Percentiles rank a stretch among this genome's conserved stretches.
Evolutionary conservation across 2,797 vertebrate species (phyloP).

Genomic region (Acanthurus lineatus): DNA sequence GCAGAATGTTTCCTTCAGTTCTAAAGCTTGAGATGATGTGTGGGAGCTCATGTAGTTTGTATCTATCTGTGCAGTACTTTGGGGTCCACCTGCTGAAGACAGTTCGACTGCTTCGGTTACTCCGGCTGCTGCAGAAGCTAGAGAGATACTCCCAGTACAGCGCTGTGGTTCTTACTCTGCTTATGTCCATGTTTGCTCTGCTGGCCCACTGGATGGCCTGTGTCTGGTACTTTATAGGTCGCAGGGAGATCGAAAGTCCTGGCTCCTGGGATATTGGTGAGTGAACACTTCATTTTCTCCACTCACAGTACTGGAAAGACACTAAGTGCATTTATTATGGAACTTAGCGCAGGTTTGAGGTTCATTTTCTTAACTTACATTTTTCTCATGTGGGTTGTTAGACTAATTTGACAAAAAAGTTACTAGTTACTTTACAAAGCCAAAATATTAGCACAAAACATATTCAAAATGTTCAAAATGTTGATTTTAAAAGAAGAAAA

Average conservation of each 20-base stretch:
- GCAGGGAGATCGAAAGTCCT: constrained; percentile 86
- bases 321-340: background rate
- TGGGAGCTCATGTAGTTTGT: background rate
- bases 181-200: constrained; percentile 92
- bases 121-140: constrained; percentile 89
- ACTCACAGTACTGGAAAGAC: background rate
- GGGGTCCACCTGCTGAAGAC: constrained; percentile 92
- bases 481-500: no score
- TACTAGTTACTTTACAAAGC: no score
- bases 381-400: no score
- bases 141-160: constrained; percentile 93
- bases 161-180: constrained; percentile 89
- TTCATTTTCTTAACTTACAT: background rate
- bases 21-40: background rate
- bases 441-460: no score
- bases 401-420: no score
- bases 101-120: constrained; percentile 86
- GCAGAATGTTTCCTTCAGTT: background rate
- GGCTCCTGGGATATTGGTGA: constrained; percentile 89
- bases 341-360: background rate
- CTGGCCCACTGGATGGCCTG: constrained; percentile 93
- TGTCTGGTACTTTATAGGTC: constrained; percentile 92
- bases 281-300: constrained; percentile 1
- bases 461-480: no score
- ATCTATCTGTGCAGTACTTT: constrained; percentile 80